These are phyloP conservation scores for Eupithecia subfuscata DNA, from an alignment of 2,888 invertebrate species.

Conservation along the genomic window DNA sequence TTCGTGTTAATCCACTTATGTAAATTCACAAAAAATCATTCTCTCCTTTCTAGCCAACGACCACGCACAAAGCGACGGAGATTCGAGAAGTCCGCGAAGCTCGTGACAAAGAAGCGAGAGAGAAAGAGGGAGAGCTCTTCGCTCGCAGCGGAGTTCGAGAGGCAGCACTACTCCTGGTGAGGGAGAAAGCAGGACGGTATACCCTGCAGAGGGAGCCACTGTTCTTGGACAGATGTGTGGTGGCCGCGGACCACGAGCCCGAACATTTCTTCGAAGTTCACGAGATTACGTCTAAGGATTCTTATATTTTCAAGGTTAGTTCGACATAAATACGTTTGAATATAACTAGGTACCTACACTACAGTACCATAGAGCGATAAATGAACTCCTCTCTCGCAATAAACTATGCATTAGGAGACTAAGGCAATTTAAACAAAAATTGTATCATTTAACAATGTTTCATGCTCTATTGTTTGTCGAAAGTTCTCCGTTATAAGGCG, in stretches of 20 bases:
- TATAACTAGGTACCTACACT: background rate
- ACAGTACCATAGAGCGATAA: background rate
- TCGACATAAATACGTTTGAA: background rate
- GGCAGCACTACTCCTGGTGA: slow-evolving; percentile 93
- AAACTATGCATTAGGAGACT: too few relatives aligned
- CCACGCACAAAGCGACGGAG: slow-evolving; percentile 87
- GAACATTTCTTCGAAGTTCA: slow-evolving; percentile 98
- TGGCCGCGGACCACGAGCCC: slow-evolving; percentile 94
- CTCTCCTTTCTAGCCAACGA: slow-evolving; percentile 84
- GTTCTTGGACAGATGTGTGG: slow-evolving; percentile 95
- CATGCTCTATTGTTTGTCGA: too few relatives aligned
- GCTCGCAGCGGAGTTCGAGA: slow-evolving; percentile 92
- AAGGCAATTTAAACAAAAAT: background rate
- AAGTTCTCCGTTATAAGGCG: too few relatives aligned
- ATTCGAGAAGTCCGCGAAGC: slow-evolving; percentile 86
- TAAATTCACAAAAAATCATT: background rate
- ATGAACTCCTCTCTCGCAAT: background rate
- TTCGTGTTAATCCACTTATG: too few relatives aligned
- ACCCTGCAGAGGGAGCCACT: slow-evolving; percentile 94
- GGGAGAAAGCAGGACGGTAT: slow-evolving; percentile 95
- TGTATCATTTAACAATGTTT: background rate
- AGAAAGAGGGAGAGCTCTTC: slow-evolving; percentile 83
- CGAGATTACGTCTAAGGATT: slow-evolving; percentile 95
- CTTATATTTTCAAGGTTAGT: slow-evolving; percentile 95
- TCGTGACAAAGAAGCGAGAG: slow-evolving; percentile 75